phyloP scores from a whole-genome alignment of 1,140 invertebrate genomes.

The Galendromus occidentalis region DNA sequence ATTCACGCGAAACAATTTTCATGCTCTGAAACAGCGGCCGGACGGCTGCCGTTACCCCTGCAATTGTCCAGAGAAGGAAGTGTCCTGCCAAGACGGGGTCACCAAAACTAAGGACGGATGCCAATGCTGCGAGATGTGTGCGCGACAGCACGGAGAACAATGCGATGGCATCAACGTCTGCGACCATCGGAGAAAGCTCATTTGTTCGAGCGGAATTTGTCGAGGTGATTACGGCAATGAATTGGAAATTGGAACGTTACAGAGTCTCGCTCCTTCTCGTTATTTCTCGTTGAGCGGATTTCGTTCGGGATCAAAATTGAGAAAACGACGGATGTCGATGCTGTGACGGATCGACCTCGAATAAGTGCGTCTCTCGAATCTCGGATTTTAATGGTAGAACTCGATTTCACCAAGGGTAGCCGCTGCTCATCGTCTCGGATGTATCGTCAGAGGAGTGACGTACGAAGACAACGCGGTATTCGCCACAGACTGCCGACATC shows the following conservation, averaged over 20 bases:
- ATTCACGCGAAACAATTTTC: no score
- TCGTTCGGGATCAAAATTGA: not conserved
- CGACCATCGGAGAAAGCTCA: conserved; percentile 25
- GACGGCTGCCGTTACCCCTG: conserved; percentile 24
- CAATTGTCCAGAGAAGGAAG: conserved; percentile 19
- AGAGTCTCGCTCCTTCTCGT: not conserved
- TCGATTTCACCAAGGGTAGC: not conserved
- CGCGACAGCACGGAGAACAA: conserved; percentile 30
- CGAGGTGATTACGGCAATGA: conserved; percentile 22
- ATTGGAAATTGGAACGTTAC: not conserved
- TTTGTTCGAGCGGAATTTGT: conserved; percentile 27
- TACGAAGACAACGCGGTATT: conserved; percentile 44
- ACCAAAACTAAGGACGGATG: conserved; percentile 30
- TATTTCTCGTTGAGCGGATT: not conserved
- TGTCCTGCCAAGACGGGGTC: conserved; percentile 26
- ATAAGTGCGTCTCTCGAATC: no score
- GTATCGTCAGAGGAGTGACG: conserved; percentile 37
- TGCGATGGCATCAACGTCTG: conserved; percentile 28
- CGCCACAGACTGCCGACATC: conserved; percentile 41
- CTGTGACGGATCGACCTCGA: no score
- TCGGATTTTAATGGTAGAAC: not conserved
- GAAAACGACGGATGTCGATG: no score
- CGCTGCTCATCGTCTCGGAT: conserved; percentile 26
- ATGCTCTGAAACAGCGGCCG: not conserved
- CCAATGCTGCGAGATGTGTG: conserved; percentile 33